These are phyloP conservation scores for Eledone cirrhosa DNA, from an alignment of 2,888 invertebrate genomes.

Conservation along the genomic window DNA sequence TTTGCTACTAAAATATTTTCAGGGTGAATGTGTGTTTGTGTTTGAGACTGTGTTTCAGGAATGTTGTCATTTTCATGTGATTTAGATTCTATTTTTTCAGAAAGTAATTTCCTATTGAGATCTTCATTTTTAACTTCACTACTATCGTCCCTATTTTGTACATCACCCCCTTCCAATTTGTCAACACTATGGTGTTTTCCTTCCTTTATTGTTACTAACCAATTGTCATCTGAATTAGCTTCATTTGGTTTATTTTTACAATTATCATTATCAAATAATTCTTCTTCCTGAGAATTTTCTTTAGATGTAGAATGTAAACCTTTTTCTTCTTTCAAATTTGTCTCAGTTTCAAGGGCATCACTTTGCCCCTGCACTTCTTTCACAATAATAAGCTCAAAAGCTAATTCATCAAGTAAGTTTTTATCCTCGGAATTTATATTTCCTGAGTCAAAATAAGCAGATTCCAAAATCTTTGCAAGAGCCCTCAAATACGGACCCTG, in stretches of 20 bases:
- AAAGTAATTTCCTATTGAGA: background rate
- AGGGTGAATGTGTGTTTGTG: background rate
- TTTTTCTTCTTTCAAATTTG: slow-evolving; percentile 10
- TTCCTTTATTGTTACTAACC: background rate
- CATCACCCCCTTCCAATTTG: too few species aligned
- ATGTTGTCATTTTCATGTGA: too few species aligned
- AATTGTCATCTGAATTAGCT: background rate
- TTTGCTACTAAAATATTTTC: slow-evolving; percentile 16
- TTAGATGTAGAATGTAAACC: background rate
- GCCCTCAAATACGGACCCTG: slow-evolving; percentile 50
- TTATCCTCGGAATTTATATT: slow-evolving; percentile 40
- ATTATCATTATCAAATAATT: background rate
- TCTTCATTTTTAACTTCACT: background rate
- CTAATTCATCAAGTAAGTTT: slow-evolving; percentile 44
- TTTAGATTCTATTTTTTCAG: background rate
- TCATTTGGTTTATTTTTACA: background rate
- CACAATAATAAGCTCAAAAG: slow-evolving; percentile 42
- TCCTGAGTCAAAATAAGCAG: slow-evolving; percentile 47
- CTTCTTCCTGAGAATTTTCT: background rate
- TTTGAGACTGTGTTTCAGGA: background rate
- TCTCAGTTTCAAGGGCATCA: background rate
- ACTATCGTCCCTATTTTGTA: background rate
- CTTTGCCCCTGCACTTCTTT: slow-evolving; percentile 27
- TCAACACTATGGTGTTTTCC: background rate
- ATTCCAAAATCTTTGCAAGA: slow-evolving; percentile 51